Percentiles rank a stretch among this genome's conserved stretches.
Conservation (phyloP, 2,888 invertebrate genomes). For the Mythimna loreyi region DNA sequence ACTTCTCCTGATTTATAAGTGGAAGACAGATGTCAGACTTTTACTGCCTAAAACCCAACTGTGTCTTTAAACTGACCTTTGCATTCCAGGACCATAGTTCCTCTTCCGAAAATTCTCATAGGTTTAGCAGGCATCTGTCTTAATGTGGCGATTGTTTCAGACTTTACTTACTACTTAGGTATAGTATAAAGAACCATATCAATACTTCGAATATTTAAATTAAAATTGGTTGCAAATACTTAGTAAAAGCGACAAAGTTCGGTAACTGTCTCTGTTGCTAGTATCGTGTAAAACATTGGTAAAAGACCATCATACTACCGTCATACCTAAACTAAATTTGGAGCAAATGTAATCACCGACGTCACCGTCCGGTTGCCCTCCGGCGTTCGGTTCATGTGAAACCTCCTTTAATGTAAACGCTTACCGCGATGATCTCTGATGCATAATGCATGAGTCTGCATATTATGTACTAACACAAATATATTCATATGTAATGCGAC, state of each 20-base stretch:
- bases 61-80: no score
- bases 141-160: no score
- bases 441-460: conserved; percentile 83
- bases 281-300: not conserved
- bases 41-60: no score
- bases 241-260: no score
- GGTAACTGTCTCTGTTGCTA: not conserved
- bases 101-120: no score
- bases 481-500: conserved; percentile 61
- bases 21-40: no score
- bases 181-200: not conserved
- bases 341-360: conserved; percentile 6
- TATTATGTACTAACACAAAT: conserved; percentile 67
- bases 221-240: not conserved
- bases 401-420: conserved; percentile 68
- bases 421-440: conserved; percentile 80
- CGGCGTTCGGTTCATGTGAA: conserved; percentile 49
- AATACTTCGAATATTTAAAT: not conserved
- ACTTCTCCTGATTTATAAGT: no score
- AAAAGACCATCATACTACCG: not conserved
- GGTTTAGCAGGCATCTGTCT: no score
- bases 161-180: no score
- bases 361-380: conserved; percentile 29
- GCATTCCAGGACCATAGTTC: no score
- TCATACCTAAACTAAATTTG: not conserved